phyloP scores from a whole-genome alignment of 2,797 vertebrate species.

The Onychomys leucogaster region DNA sequence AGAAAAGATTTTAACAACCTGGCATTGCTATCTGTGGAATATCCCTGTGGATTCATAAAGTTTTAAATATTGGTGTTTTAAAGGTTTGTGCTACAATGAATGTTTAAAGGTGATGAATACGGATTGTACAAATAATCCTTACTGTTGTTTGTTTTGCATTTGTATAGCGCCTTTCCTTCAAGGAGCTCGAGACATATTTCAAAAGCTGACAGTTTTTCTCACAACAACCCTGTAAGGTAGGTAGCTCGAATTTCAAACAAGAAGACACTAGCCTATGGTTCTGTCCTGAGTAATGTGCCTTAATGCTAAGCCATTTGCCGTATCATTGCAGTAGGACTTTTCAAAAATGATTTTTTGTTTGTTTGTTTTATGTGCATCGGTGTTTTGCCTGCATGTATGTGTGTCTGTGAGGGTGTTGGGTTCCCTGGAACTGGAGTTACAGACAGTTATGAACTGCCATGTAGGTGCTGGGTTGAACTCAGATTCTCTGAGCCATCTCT shows the following conservation, averaged over 20 bases:
- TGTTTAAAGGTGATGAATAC: slow-evolving; percentile 45
- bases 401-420: neutral
- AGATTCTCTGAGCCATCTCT: neutral
- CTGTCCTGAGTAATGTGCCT: neutral
- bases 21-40: neutral
- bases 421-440: neutral
- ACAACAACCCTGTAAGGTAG: slow-evolving; percentile 82
- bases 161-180: slow-evolving; percentile 81
- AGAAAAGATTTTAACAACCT: neutral
- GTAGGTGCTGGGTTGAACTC: neutral
- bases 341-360: neutral
- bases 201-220: slow-evolving; percentile 80
- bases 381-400: neutral
- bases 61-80: neutral
- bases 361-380: neutral
- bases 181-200: slow-evolving; percentile 83
- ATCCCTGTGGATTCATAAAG: neutral
- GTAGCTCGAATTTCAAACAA: slow-evolving; percentile 38
- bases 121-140: slow-evolving; percentile 57
- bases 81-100: slow-evolving; percentile 9
- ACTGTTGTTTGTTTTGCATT: slow-evolving; percentile 79
- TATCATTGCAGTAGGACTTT: neutral
- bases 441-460: neutral
- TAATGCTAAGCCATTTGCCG: neutral
- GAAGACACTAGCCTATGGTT: neutral